Conservation (phyloP, 2,888 invertebrate species). For the Acrobasis suavella region DNA sequence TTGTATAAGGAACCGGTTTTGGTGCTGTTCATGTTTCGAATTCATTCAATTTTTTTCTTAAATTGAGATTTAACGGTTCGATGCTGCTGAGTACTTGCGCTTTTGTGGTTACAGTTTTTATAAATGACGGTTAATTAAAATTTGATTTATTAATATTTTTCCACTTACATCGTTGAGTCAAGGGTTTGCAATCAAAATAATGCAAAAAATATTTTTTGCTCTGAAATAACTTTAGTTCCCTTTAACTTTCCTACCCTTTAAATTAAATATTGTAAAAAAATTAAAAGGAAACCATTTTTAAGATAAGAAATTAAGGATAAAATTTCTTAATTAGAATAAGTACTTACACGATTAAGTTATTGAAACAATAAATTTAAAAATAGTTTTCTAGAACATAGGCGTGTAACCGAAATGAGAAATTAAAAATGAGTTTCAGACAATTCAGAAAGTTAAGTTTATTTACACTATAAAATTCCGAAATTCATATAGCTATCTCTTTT, state of each 20-base stretch:
- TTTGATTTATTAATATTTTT: conserved; percentile 76
- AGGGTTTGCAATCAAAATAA: conserved; percentile 61
- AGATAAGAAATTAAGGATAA: no score
- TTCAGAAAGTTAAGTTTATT: conserved; percentile 17
- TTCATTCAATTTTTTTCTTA: conserved; percentile 66
- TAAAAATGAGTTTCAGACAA: conserved; percentile 4
- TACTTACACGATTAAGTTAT: no score
- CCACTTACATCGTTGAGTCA: conserved; percentile 43
- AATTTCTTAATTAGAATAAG: no score
- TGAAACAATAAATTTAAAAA: neutral
- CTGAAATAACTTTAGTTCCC: neutral
- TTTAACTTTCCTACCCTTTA: no score
- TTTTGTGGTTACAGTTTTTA: conserved; percentile 75
- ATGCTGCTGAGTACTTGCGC: conserved; percentile 60
- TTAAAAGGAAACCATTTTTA: no score
- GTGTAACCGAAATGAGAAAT: neutral
- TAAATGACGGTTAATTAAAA: conserved; percentile 73
- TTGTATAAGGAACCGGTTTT: conserved; percentile 76
- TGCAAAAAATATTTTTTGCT: neutral
- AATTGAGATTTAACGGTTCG: conserved; percentile 78
- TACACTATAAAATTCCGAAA: conserved; percentile 22
- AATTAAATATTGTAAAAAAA: no score
- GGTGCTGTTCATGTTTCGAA: conserved; percentile 63
- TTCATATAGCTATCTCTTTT: conserved; percentile 47
- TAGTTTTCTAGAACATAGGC: conserved; percentile 15